Percentiles rank a stretch among this genome's conserved stretches.
These are phyloP conservation scores for Maconellicoccus hirsutus DNA, from an alignment of 1,140 invertebrate genomes.

Conservation along the genomic window DNA sequence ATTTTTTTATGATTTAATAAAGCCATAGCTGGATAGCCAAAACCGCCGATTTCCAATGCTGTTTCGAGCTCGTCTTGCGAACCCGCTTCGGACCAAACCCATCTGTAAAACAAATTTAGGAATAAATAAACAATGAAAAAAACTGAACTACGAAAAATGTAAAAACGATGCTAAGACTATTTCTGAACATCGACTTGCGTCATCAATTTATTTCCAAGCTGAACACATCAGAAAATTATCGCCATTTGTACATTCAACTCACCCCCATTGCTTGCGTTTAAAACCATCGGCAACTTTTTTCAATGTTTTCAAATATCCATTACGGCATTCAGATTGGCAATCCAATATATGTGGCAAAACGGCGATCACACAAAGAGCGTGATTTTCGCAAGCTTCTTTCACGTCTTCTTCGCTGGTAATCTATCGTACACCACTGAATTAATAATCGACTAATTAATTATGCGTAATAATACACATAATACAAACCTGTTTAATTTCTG, in stretches of 20 bases:
- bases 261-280: constrained; percentile 95
- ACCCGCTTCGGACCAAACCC: constrained; percentile 89
- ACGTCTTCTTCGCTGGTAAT: constrained; percentile 49
- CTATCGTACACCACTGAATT: constrained; percentile 32
- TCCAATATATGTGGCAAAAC: constrained; percentile 94
- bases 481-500: constrained; percentile 68
- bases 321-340: constrained; percentile 89
- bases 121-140: constrained; percentile 21
- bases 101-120: constrained; percentile 44
- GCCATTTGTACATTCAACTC: too few species aligned
- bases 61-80: constrained; percentile 74
- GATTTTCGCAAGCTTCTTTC: constrained; percentile 64
- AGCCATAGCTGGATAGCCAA: constrained; percentile 86
- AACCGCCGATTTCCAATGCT: constrained; percentile 84
- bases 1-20: constrained; percentile 94
- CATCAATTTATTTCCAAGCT: too few species aligned
- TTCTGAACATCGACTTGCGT: too few species aligned
- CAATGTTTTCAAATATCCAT: constrained; percentile 70
- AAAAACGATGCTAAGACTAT: too few species aligned
- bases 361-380: constrained; percentile 84
- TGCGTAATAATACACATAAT: not conserved
- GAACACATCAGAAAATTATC: too few species aligned
- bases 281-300: constrained; percentile 75
- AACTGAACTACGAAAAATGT: too few species aligned
- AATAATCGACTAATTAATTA: not conserved